A percentile compares a stretch with the other conserved stretches of the same genome.
Evolutionary conservation across 2,797 vertebrate genomes (phyloP).

Genomic region (Eulemur albifrons): DNA sequence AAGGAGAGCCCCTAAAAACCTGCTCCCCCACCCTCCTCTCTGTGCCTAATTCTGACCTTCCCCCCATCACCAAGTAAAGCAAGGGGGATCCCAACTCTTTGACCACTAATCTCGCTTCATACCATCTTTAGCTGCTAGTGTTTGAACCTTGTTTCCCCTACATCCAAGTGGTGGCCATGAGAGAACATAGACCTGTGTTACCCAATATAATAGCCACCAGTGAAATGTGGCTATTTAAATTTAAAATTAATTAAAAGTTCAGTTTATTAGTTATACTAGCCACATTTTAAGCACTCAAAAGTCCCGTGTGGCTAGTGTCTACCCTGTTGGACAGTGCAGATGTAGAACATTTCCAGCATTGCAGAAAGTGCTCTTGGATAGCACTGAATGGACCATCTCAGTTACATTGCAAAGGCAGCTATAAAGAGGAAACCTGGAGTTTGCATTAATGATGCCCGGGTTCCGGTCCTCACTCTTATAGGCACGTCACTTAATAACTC

Average conservation of each 20-base stretch:
- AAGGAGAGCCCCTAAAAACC: background rate
- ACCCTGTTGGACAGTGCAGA: background rate
- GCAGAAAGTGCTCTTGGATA: background rate
- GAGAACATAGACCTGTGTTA: background rate
- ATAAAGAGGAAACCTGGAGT: background rate
- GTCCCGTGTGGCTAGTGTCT: too few relatives aligned
- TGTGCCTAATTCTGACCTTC: background rate
- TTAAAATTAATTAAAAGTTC: background rate
- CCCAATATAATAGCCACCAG: background rate
- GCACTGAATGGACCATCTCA: background rate
- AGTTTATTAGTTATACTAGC: background rate
- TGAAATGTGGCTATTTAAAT: background rate
- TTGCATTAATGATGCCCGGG: background rate
- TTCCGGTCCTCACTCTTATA: background rate
- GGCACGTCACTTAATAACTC: background rate
- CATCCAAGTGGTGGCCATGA: background rate
- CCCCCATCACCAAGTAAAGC: background rate
- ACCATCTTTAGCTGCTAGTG: background rate
- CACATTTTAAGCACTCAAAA: background rate
- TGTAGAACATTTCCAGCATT: background rate
- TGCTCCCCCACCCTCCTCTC: rapidly evolving
- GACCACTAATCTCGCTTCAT: too few relatives aligned
- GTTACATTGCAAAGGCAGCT: background rate
- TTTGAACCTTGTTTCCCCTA: background rate
- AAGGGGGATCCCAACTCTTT: background rate